Conservation (phyloP, 2,888 invertebrate species). For the Dione vanillae region DNA sequence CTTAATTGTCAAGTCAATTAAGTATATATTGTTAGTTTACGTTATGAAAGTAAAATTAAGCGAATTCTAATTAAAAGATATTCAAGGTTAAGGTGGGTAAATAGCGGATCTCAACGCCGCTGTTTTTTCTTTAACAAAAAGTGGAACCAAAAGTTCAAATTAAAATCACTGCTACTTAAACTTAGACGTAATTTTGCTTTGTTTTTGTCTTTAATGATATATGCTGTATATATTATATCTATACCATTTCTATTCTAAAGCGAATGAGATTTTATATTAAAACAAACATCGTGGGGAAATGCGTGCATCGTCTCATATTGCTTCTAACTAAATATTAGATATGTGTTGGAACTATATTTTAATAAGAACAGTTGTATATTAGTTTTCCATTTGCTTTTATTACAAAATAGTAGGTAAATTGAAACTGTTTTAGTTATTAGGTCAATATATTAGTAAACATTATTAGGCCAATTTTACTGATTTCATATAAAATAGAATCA, state of each 20-base stretch:
- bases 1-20: too few relatives aligned
- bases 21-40: too few relatives aligned
- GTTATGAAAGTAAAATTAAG: too few relatives aligned
- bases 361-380: neutral
- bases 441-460: too few relatives aligned
- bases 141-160: too few relatives aligned
- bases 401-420: neutral
- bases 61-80: too few relatives aligned
- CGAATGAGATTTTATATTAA: neutral
- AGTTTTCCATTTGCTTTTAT: neutral
- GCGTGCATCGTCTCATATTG: conserved; percentile 9
- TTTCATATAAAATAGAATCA: neutral
- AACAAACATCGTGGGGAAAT: conserved; percentile 2
- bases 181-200: too few relatives aligned
- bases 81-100: too few relatives aligned
- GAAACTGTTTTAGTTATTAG: too few relatives aligned
- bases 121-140: neutral
- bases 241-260: neutral
- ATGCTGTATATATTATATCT: neutral
- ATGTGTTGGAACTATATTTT: neutral
- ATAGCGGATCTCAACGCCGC: neutral
- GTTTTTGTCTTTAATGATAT: too few relatives aligned
- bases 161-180: too few relatives aligned
- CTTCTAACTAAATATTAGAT: conserved; percentile 13
- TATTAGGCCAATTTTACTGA: neutral